Percentiles rank a stretch among this genome's conserved stretches.
phyloP scores from a whole-genome alignment of 2,797 vertebrate species.

The Myotis findleyi region DNA sequence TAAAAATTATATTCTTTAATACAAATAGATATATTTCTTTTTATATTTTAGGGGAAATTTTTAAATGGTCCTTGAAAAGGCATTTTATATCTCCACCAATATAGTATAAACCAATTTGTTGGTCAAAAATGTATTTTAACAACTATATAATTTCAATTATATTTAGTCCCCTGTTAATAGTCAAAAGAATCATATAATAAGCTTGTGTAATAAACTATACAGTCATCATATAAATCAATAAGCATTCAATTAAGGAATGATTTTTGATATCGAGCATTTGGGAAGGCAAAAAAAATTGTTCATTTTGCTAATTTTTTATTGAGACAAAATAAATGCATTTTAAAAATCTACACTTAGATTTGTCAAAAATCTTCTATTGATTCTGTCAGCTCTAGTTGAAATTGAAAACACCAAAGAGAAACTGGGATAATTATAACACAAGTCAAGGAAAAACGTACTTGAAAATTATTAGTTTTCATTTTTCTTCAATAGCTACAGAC shows the following conservation, averaged over 20 bases:
- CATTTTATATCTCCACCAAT: background rate
- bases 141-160: background rate
- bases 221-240: background rate
- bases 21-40: background rate
- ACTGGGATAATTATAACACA: conserved; percentile 20
- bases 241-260: background rate
- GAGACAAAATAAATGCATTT: conserved; percentile 19
- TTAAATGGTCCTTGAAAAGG: background rate
- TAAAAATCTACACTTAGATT: background rate
- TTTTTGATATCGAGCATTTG: background rate
- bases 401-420: conserved; percentile 57
- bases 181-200: background rate
- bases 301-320: conserved; percentile 3
- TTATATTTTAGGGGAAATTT: background rate
- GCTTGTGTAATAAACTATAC: background rate
- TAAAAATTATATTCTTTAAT: conserved; percentile 18
- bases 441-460: background rate
- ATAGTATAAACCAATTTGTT: background rate
- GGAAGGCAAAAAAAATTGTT: background rate
- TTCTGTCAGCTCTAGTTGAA: conserved; percentile 18
- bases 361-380: conserved; percentile 20
- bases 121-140: background rate
- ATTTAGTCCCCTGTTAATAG: background rate
- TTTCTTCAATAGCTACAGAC: conserved; percentile 15
- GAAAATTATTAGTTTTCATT: conserved; percentile 42